Conservation (phyloP, 1,140 invertebrate genomes). For the Homalodisca vitripennis region DNA sequence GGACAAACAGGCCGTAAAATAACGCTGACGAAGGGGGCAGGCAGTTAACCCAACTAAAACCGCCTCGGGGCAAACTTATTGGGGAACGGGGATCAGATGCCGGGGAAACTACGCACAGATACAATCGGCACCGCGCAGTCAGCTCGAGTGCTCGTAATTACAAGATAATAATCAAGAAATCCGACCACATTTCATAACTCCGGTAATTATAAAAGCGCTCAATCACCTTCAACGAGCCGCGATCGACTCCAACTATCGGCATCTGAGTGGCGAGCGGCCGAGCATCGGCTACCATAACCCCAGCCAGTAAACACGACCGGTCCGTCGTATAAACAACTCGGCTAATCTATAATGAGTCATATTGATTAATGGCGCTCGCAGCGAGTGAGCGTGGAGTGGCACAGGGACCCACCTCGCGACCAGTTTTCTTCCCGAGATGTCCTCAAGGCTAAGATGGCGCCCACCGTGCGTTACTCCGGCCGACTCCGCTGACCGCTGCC, state of each 20-base stretch:
- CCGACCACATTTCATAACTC: conserved; percentile 22
- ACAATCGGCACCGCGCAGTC: background rate
- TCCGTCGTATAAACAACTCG: background rate
- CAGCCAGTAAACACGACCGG: conserved; percentile 3
- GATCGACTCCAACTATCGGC: background rate
- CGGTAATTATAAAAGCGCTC: conserved; percentile 20
- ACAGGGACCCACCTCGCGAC: background rate
- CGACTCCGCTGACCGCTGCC: too few relatives aligned
- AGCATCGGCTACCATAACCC: background rate
- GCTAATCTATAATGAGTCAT: conserved; percentile 20
- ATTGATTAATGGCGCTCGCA: conserved; percentile 18
- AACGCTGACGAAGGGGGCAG: too few relatives aligned
- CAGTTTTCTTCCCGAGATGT: background rate
- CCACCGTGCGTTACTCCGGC: background rate
- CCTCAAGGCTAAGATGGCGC: background rate
- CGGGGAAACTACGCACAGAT: background rate
- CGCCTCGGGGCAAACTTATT: too few relatives aligned
- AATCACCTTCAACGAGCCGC: conserved; percentile 15
- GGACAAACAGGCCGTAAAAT: too few relatives aligned
- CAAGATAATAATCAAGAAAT: conserved; percentile 21
- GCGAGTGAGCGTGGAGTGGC: too few relatives aligned
- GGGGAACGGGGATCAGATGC: background rate
- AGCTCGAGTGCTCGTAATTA: conserved; percentile 12
- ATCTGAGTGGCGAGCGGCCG: background rate
- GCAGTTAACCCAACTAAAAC: too few relatives aligned